Evolutionary conservation across 2,113 vertebrate genomes (phyloP), one percentile per base, ranked within the genome.

Genomic region (Orycteropus afer): DNA sequence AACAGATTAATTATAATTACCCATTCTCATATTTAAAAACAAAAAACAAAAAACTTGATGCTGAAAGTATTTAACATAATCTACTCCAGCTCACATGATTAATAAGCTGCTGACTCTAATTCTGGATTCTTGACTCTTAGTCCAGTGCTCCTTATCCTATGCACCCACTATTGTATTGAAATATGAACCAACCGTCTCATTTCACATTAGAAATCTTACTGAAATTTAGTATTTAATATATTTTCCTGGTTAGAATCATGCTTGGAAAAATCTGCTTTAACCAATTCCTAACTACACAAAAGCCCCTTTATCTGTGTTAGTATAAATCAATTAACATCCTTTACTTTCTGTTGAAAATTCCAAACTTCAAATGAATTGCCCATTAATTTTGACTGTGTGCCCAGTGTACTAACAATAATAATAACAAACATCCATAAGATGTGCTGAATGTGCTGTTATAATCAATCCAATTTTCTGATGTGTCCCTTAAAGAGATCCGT

Each of bases 261-360:
- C 78, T 93, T 90, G 76, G 61, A 88, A 34, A 97, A 90, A 95
- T 93, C 94, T 93, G 18, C 61, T 93, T 92, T 76, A 82, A 71
- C 80, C 12, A 47, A 0, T 95, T 79, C 74, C 93, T 32, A 79
- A 27, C 73, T 57, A 63, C 45, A 92, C 67, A 96, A 89, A 95
- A 90, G 22, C 3, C 6, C 29, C 59, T 93, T 85, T 92, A 83
- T 95, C 40, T 79, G 67, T 55, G 40, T 76, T 83, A 73, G 34
- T 67, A 92, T 83, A 95, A 97, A 95, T 90, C 90, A 97, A 65
- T 97, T 83, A 86, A 86, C 34, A 18, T 92, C 45, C 20, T 87
- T 93, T 85, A 90, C 42, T 90, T 93, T 84, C 47, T 90, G 67
- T 29, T 80, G 74, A 57, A 90, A 85, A 51, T 94, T 94, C 80